Percentiles rank a stretch among this genome's conserved stretches.
Evolutionary conservation across 23 tunicate species (phyloP).

Genomic region (Ciona savignyi): DNA sequence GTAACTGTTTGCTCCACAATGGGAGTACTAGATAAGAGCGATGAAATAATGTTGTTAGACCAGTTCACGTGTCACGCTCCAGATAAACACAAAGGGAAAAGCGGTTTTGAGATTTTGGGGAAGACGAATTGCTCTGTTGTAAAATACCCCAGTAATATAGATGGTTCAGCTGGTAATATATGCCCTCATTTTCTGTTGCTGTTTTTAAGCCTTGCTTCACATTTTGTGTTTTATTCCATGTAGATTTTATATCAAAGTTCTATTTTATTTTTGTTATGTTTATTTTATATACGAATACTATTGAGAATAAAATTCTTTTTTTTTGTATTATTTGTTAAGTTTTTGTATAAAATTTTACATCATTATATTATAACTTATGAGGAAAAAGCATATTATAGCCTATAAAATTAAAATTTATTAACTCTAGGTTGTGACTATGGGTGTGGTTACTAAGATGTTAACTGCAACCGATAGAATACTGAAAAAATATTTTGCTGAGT

Average conservation of each 20-base stretch:
- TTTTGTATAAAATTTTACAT: no score
- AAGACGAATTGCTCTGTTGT: neutral
- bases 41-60: constrained; percentile 6
- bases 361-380: no score
- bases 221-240: neutral
- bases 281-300: no score
- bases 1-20: constrained; percentile 24
- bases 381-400: no score
- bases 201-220: neutral
- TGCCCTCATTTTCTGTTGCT: neutral
- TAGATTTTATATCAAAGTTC: neutral
- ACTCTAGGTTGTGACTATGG: no score
- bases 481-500: no score
- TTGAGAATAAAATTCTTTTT: no score
- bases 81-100: neutral
- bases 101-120: neutral
- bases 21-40: neutral
- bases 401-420: no score
- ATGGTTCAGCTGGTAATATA: neutral
- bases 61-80: constrained; percentile 18
- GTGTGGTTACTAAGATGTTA: no score
- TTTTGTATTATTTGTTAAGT: no score
- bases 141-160: neutral
- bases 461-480: no score
- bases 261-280: no score